Evolutionary conservation across 2,113 vertebrate species (phyloP), one percentile per base, ranked within the genome.

Genomic region (Acrocephalus arundinaceus): DNA sequence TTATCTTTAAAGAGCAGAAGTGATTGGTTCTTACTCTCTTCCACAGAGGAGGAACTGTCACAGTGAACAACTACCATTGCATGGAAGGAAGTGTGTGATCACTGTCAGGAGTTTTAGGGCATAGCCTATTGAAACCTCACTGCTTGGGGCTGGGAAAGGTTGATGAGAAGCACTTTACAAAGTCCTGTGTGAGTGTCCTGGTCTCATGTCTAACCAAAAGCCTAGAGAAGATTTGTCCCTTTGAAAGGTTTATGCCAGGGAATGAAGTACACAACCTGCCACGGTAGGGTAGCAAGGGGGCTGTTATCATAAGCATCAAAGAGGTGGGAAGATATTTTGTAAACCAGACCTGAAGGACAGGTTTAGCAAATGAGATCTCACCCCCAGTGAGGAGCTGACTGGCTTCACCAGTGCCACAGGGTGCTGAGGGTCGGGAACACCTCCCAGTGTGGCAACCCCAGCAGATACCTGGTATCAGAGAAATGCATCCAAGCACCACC

Each of bases 341-440:
- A 77, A 73, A 66, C 37, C 48, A 49, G 61, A 62, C 48, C 35
- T 4, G 17, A 73, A 68, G 49, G 81, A 48, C 54, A 61, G 39
- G 48, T 71, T 93, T 54, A 28, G 68, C 2, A 4, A 43, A 35
- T 13, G 35, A 61, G 30, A 33, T 23, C 49, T 43, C 46, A 62
- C 19, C 33, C 48, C 48, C 63, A 13, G 10, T 2, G 35, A 66
- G 20, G n/a, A 89, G 22, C 66, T 83, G 83, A 51, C 33, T 46
- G 62, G 63, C 49, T 41, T 41, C 45, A 45, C 55, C 54, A 62
- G 63, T 52, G 76, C 68, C 4, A 2, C 19, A 20, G 49, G 10
- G 21, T 49, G 31, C 0, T 0, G 31, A 66, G 37, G 33, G 37
- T 8, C 0, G 0, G 65, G 52, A 79, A 15, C 1, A 4, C 19